Conservation (phyloP, 2,113 vertebrate genomes). For the Archilochus colubris region DNA sequence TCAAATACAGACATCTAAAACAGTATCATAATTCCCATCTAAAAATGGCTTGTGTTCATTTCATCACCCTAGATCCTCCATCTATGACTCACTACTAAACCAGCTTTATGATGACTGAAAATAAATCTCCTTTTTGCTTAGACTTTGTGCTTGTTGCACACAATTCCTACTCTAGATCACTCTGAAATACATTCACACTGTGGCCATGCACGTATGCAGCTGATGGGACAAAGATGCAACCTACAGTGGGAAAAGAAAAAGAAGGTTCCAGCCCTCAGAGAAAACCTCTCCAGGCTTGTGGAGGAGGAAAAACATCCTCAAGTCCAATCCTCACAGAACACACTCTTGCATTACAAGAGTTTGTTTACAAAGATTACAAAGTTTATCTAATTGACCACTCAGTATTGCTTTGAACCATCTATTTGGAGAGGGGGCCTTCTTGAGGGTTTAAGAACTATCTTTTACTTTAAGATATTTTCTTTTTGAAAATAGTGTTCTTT, state of each 20-base stretch:
- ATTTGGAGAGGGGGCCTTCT: fast-evolving
- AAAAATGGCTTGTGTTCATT: not conserved
- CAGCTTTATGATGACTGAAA: not conserved
- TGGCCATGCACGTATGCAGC: not conserved
- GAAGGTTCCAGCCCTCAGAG: not conserved
- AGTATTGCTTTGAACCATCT: not conserved
- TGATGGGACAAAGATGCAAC: not conserved
- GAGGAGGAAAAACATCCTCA: not conserved
- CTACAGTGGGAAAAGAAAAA: not conserved
- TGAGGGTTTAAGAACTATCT: not conserved
- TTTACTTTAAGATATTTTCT: not conserved
- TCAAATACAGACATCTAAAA: not conserved
- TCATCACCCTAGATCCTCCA: not conserved
- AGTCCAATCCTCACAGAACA: not conserved
- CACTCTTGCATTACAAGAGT: not conserved
- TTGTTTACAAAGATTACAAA: too few species aligned
- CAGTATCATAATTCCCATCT: not conserved
- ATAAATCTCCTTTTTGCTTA: not conserved
- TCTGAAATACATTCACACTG: not conserved
- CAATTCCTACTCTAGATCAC: not conserved
- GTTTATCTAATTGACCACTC: not conserved
- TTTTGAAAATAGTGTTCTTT: not conserved
- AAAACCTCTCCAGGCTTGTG: not conserved
- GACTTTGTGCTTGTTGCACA: not conserved
- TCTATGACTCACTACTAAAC: not conserved